These are phyloP conservation scores for Cryptocheilus praepositus DNA, from an alignment of 2,888 invertebrate species.

Conservation along the genomic window DNA sequence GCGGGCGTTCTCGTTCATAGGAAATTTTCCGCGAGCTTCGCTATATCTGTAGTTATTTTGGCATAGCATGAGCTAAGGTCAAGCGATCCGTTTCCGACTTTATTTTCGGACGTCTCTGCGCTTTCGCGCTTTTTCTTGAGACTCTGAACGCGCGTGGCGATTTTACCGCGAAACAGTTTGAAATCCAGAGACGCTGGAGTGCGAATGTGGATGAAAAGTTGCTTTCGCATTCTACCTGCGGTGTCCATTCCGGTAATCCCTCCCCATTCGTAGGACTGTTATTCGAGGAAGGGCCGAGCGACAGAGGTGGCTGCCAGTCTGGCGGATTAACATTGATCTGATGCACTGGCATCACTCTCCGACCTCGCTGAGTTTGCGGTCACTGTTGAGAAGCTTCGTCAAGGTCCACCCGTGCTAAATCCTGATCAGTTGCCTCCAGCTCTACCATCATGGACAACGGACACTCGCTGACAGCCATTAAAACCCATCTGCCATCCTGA, in stretches of 20 bases:
- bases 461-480: slow-evolving; percentile 1
- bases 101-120: slow-evolving; percentile 48
- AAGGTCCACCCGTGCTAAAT: slow-evolving; percentile 37
- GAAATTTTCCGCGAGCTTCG: slow-evolving; percentile 1
- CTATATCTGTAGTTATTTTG: slow-evolving; percentile 49
- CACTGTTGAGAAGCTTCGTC: slow-evolving; percentile 42
- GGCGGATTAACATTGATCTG: slow-evolving; percentile 72
- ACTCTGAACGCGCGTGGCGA: slow-evolving; percentile 3
- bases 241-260: slow-evolving; percentile 66
- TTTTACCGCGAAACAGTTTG: too few relatives aligned
- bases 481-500: not conserved
- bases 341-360: slow-evolving; percentile 68
- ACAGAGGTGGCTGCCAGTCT: slow-evolving; percentile 68
- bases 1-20: too few relatives aligned
- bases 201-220: too few relatives aligned
- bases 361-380: slow-evolving; percentile 40
- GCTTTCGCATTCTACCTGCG: slow-evolving; percentile 59
- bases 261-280: slow-evolving; percentile 64
- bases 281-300: slow-evolving; percentile 60
- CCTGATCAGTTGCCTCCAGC: slow-evolving; percentile 23
- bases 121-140: not conserved
- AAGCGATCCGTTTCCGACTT: slow-evolving; percentile 49
- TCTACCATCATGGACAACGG: slow-evolving; percentile 35
- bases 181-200: too few relatives aligned
- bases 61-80: slow-evolving; percentile 46